These are phyloP conservation scores for Chelonus insularis DNA, from an alignment of 1,140 invertebrate genomes.

Conservation along the genomic window DNA sequence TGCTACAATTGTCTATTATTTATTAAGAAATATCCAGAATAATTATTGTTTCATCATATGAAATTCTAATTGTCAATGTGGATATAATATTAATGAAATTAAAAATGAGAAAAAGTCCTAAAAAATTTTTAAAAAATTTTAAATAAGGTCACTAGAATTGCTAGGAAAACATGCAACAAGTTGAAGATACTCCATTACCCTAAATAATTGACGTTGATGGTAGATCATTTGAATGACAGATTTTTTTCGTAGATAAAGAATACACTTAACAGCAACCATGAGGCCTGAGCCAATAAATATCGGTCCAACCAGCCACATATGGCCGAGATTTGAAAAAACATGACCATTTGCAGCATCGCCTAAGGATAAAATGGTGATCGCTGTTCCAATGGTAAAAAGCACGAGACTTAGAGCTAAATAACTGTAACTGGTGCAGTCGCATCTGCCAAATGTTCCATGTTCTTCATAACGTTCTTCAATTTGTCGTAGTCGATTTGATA, in stretches of 20 bases:
- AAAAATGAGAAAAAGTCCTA: neutral
- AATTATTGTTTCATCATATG: too few species aligned
- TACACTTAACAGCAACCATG: constrained; percentile 71
- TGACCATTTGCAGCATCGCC: constrained; percentile 64
- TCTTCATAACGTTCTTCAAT: constrained; percentile 65
- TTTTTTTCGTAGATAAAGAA: constrained; percentile 68
- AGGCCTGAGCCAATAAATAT: constrained; percentile 71
- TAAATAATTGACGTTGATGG: constrained; percentile 65
- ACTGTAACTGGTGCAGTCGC: constrained; percentile 69
- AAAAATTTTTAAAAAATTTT: too few species aligned
- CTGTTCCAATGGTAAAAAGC: constrained; percentile 67
- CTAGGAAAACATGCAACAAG: constrained; percentile 5
- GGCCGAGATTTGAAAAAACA: constrained; percentile 65
- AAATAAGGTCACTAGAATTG: neutral
- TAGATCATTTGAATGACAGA: constrained; percentile 69
- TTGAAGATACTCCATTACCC: constrained; percentile 47
- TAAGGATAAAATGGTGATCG: constrained; percentile 67
- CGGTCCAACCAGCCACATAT: constrained; percentile 72
- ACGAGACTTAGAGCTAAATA: constrained; percentile 68
- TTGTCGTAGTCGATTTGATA: constrained; percentile 63
- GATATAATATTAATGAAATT: neutral
- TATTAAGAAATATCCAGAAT: too few species aligned
- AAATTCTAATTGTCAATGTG: too few species aligned
- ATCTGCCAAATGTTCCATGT: constrained; percentile 64
- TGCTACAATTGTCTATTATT: too few species aligned